These are phyloP conservation scores for Actinopyga echinites DNA, from an alignment of 53 echinoderm and acorn worm genomes.

Conservation along the genomic window DNA sequence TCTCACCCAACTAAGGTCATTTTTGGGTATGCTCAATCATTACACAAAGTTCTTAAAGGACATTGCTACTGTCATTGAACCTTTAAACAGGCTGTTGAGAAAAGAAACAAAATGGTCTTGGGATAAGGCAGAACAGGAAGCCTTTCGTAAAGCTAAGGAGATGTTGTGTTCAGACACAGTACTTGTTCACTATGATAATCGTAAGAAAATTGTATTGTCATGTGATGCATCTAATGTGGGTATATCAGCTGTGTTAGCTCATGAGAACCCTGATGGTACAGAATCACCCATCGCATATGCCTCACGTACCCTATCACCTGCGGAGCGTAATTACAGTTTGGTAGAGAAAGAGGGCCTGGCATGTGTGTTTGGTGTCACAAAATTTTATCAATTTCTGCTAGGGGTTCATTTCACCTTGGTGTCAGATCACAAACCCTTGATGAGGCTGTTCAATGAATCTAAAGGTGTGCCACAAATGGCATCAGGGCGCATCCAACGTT, in stretches of 20 bases:
- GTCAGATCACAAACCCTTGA: conserved; percentile 66
- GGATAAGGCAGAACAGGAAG: conserved; percentile 5
- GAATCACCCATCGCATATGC: background rate
- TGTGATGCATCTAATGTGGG: conserved; percentile 61
- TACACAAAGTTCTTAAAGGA: conserved; percentile 40
- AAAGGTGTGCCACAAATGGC: conserved; percentile 25
- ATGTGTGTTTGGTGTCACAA: conserved; percentile 53
- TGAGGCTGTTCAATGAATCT: conserved; percentile 40
- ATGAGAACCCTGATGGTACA: conserved; percentile 7
- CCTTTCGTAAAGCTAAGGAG: conserved; percentile 43
- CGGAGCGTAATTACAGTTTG: conserved; percentile 48
- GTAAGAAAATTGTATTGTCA: conserved; percentile 36
- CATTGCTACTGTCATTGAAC: conserved; percentile 18
- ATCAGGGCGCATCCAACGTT: conserved; percentile 56
- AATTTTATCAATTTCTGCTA: conserved; percentile 41
- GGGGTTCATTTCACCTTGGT: conserved; percentile 44
- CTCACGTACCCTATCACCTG: background rate
- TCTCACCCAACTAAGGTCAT: background rate
- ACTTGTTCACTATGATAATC: conserved; percentile 55
- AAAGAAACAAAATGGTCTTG: conserved; percentile 22
- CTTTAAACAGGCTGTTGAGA: conserved; percentile 27
- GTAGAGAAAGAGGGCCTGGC: conserved; percentile 51
- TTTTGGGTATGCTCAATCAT: conserved; percentile 37
- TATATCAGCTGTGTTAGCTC: conserved; percentile 52
- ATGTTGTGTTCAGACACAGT: conserved; percentile 3